Evolutionary conservation across 2,888 invertebrate species (phyloP), one percentile per base, ranked within the genome.

Genomic region (Toxonevra muliebris): DNA sequence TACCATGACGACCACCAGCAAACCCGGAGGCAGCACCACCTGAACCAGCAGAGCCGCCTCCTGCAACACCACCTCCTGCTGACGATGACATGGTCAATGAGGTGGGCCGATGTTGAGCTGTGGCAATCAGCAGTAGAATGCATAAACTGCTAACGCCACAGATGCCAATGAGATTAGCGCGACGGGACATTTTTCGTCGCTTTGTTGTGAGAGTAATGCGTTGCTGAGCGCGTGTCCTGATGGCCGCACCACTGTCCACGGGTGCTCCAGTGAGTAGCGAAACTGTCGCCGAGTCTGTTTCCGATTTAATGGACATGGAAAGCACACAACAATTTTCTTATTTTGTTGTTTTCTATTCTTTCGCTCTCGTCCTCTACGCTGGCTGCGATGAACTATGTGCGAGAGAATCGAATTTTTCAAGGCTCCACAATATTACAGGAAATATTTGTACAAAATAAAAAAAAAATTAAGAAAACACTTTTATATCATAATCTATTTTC

Each of bases 111-210:
- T 83, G 84, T 75, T 86, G 85, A 60, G 83, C 82, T 69, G 84
- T 86, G 75, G 85, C 85, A 71, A 85, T 85, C 72, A 86, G 79
- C 79, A 86, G 76, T 75, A 86, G 76, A 71, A 85, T 82, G 75
- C 84, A 86, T 69, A 85, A 77, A 73, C 84, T 78, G 77, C 84
- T 83, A 68, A 86, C 81, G 72, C 82, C 84, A 77, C 82, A 85
- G 74, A 86, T 83, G 69, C 85, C 85, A 75, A 86, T 83, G 48
- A 85, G 74, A 77, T 86, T 86, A 41, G 83, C 82, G 71, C 84
- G 81, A 65, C 86, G 82, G 68, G 85, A 83, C 85, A 86, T 86
- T 62, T 77, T 82, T 70, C 79, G 80, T 59, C 83, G 75, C 65
- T 82, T 82, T 64, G 78, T 77, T 68, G 76, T 72, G 52, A 82